Conservation (phyloP, 1,140 invertebrate species). For the Wiebesia pumilae region DNA sequence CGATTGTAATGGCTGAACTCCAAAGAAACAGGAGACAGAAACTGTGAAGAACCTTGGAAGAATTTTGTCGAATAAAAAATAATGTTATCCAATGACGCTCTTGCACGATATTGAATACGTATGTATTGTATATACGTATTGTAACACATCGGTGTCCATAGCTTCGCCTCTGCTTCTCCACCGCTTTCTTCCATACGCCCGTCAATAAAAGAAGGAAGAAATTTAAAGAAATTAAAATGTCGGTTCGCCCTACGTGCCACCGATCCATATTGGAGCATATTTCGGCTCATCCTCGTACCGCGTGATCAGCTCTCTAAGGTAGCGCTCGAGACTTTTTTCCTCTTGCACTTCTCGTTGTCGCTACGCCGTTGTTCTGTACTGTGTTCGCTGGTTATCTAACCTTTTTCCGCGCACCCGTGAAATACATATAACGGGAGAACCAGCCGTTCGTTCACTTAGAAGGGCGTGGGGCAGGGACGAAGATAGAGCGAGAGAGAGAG, state of each 20-base stretch:
- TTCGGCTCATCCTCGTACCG: too few relatives aligned
- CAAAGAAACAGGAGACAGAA: background rate
- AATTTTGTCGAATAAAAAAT: slow-evolving; percentile 19
- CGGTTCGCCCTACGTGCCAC: too few relatives aligned
- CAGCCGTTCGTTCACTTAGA: background rate
- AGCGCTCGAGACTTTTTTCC: background rate
- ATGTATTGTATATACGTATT: background rate
- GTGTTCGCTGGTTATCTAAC: slow-evolving; percentile 55
- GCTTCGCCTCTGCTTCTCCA: background rate
- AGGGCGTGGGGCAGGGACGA: background rate
- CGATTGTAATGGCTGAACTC: slow-evolving; percentile 19
- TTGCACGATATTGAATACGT: slow-evolving; percentile 9
- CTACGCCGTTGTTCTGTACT: slow-evolving; percentile 23
- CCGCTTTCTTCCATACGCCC: background rate
- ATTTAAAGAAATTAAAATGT: background rate
- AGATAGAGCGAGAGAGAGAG: slow-evolving; percentile 4
- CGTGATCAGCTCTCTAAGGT: background rate
- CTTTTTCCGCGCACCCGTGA: slow-evolving; percentile 52
- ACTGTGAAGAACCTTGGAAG: slow-evolving; percentile 7
- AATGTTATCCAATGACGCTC: background rate
- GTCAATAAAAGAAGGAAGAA: background rate
- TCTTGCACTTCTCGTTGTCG: background rate
- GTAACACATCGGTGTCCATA: too few relatives aligned
- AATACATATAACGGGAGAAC: slow-evolving; percentile 36
- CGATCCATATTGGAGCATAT: background rate